Base-by-base conservation (phyloP, 2,888 invertebrate species). In the Hybos culiciformis region DNA sequence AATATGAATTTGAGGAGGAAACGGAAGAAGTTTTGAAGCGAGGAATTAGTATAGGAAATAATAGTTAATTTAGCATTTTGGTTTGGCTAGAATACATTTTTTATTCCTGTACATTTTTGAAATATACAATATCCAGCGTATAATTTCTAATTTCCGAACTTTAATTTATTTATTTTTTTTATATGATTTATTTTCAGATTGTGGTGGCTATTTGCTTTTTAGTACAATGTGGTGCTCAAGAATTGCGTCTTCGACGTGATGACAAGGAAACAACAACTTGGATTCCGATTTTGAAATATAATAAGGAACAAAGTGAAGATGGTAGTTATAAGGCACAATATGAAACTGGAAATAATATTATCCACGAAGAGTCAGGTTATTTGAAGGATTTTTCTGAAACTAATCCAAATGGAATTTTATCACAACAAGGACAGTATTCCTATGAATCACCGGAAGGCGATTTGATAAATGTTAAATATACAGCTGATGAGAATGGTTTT, bases 401-500 rank as follows among this genome's bases (percentile, higher is more conserved):
- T 34, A 69, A 74, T 59, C 70, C 68, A 19, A 69, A 76, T 24
- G 77, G 79, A 46, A 78, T 80, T 12, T 70, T 84, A 43, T 84
- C 84, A 1, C 84, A 85, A 60, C 74, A 78, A 50, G 85, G 86
- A 12, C 80, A 80, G 39, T 86, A 84, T 68, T 72, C 75, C 1
- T 86, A 86, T 68, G 83, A 80, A 44, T 78, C 84, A 32, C 85
- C 85, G 5, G 81, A 85, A 47, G 84, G 85, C 38, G 77, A 79
- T 56, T 31, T 58, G 38, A 83, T 85, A 56, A 78, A 71, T 47
- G 79, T 83, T 7, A 77, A 79, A 55, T 84, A 86, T 62, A 82
- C 80, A 15, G 86, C 86, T 53, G 85, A 86, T 56, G 85, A 86
- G 62, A 76, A 74, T 54, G 86, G 86, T 38, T 86, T 86, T 75